Evolutionary conservation across 2,797 vertebrate genomes (phyloP).

Genomic region (Masticophis lateralis): DNA sequence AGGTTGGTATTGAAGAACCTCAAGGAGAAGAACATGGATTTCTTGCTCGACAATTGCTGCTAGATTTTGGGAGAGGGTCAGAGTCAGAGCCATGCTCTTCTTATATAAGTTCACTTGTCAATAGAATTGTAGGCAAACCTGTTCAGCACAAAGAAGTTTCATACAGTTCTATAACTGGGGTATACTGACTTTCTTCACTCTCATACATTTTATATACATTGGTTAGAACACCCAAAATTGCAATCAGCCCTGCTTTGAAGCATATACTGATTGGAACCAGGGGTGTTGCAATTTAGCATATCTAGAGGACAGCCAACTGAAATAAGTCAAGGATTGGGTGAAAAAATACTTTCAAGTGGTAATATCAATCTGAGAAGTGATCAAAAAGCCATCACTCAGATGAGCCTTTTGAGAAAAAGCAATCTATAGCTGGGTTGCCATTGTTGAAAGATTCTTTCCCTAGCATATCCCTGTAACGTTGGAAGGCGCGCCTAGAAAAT

Average conservation of each 20-base stretch:
- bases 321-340: neutral
- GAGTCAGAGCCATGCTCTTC: neutral
- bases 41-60: fast-evolving
- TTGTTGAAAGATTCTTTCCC: neutral
- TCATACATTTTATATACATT: neutral
- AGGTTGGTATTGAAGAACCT: constrained; percentile 32
- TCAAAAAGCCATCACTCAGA: neutral
- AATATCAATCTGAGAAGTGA: neutral
- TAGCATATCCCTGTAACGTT: neutral
- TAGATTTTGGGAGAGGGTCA: neutral
- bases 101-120: neutral
- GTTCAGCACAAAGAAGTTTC: neutral
- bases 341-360: neutral
- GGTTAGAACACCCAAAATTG: neutral
- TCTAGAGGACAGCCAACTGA: neutral
- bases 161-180: neutral
- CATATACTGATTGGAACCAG: neutral
- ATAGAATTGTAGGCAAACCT: neutral
- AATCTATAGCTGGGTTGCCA: neutral
- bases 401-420: neutral
- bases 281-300: neutral
- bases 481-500: neutral
- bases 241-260: neutral
- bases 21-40: neutral
- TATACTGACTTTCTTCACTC: neutral